phyloP scores from a whole-genome alignment of 2,888 invertebrate genomes.

The Zhuqinia jingwanae region DNA sequence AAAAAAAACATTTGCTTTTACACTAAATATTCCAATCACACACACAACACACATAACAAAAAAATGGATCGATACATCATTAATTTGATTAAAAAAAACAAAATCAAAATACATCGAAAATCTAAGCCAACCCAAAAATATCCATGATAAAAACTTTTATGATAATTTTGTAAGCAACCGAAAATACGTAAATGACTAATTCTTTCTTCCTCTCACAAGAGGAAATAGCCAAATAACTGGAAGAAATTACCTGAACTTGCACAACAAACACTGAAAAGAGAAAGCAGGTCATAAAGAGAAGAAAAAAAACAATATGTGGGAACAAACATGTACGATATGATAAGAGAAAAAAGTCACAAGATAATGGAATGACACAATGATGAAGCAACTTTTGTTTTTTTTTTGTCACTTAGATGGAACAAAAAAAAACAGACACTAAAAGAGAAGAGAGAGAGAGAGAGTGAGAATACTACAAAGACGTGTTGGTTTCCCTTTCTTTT shows the following conservation, averaged over 20 bases:
- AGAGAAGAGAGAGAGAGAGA: too few relatives aligned
- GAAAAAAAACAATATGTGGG: neutral
- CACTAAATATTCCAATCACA: constrained; percentile 23
- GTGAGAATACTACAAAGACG: constrained; percentile 35
- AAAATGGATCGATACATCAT: constrained; percentile 11
- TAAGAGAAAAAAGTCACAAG: constrained; percentile 35
- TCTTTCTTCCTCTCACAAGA: neutral
- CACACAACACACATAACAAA: neutral
- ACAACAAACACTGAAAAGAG: neutral
- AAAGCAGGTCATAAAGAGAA: neutral
- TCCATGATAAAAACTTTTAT: neutral
- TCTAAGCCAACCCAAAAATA: too few relatives aligned
- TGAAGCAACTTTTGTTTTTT: constrained; percentile 32
- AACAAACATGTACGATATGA: neutral
- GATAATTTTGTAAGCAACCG: neutral
- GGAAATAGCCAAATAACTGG: neutral
- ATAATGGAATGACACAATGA: constrained; percentile 62
- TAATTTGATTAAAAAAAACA: constrained; percentile 1
- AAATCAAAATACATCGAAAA: too few relatives aligned
- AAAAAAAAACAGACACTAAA: constrained; percentile 22
- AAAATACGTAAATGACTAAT: neutral
- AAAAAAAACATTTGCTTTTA: constrained; percentile 3
- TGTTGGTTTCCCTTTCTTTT: constrained; percentile 52
- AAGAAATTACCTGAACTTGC: neutral
- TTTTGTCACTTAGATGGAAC: constrained; percentile 58